Evolutionary conservation across 1,140 invertebrate species (phyloP).

Genomic region (Megalopta genalis): DNA sequence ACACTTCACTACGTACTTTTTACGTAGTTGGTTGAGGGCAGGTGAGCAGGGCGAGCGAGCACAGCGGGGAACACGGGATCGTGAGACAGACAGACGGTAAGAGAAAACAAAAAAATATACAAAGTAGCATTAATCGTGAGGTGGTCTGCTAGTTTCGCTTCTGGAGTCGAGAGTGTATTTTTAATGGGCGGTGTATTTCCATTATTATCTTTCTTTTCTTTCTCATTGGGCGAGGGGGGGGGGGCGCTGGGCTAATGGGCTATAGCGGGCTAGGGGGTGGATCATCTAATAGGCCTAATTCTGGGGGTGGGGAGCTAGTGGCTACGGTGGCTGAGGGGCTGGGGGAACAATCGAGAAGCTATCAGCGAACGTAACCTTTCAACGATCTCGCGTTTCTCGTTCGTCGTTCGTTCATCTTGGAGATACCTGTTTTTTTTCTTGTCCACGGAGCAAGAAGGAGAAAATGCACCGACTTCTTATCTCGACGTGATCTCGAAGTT

Average conservation of each 20-base stretch:
- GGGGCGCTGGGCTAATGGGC: too few species aligned
- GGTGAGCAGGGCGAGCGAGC: slow-evolving; percentile 75
- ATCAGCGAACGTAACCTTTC: slow-evolving; percentile 29
- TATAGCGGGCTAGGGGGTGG: too few species aligned
- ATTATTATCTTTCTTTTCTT: too few species aligned
- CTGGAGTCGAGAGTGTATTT: not conserved
- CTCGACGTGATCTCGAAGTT: too few species aligned
- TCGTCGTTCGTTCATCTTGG: not conserved
- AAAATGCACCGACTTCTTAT: too few species aligned
- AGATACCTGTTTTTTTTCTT: too few species aligned
- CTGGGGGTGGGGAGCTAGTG: not conserved
- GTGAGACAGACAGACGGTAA: slow-evolving; percentile 72
- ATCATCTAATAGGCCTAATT: too few species aligned
- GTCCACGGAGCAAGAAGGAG: too few species aligned
- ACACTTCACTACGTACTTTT: slow-evolving; percentile 98
- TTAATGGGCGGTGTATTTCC: too few species aligned
- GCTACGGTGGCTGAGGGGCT: slow-evolving; percentile 12
- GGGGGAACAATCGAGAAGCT: slow-evolving; percentile 1
- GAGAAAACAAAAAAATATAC: slow-evolving; percentile 74
- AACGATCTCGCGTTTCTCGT: slow-evolving; percentile 7
- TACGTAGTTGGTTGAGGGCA: slow-evolving; percentile 73
- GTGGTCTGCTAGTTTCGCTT: slow-evolving; percentile 32
- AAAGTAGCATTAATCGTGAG: slow-evolving; percentile 74
- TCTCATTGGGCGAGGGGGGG: too few species aligned
- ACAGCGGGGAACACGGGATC: slow-evolving; percentile 76